These are phyloP conservation scores for Phasia obesa DNA, from an alignment of 2,888 invertebrate species.

Conservation along the genomic window DNA sequence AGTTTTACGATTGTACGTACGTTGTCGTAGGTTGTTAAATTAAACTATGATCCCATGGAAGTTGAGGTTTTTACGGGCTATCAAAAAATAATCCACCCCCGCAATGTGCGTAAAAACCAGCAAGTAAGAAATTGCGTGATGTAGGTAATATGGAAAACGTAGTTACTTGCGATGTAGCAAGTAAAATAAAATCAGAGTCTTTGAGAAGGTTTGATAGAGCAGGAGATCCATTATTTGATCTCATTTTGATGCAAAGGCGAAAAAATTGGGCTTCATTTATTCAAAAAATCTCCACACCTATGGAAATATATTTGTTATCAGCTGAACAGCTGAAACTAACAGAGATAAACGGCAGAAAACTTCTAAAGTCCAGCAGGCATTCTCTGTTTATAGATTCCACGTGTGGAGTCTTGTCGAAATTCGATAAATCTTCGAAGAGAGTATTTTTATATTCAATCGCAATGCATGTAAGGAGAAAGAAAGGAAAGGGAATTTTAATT, in stretches of 20 bases:
- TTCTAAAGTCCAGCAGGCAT: not conserved
- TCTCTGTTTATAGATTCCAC: conserved; percentile 14
- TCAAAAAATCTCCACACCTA: not conserved
- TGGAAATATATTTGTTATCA: not conserved
- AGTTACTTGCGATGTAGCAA: no score
- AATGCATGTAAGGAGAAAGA: not conserved
- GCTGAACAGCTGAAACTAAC: not conserved
- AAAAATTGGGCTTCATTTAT: not conserved
- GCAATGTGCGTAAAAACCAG: not conserved
- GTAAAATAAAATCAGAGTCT: no score
- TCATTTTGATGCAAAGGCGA: not conserved
- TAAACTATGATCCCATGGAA: not conserved
- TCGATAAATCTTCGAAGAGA: not conserved
- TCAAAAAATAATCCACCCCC: no score
- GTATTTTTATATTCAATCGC: not conserved
- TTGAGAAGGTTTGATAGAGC: no score
- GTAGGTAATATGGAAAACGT: no score
- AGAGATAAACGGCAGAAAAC: not conserved
- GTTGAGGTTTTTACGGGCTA: no score
- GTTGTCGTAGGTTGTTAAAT: not conserved
- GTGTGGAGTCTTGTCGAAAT: conserved; percentile 9
- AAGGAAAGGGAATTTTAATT: not conserved
- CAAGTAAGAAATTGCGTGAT: not conserved
- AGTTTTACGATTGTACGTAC: not conserved
- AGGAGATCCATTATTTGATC: not conserved